These are phyloP conservation scores for Cromileptes altivelis DNA, from an alignment of 2,113 vertebrate genomes.

Conservation along the genomic window DNA sequence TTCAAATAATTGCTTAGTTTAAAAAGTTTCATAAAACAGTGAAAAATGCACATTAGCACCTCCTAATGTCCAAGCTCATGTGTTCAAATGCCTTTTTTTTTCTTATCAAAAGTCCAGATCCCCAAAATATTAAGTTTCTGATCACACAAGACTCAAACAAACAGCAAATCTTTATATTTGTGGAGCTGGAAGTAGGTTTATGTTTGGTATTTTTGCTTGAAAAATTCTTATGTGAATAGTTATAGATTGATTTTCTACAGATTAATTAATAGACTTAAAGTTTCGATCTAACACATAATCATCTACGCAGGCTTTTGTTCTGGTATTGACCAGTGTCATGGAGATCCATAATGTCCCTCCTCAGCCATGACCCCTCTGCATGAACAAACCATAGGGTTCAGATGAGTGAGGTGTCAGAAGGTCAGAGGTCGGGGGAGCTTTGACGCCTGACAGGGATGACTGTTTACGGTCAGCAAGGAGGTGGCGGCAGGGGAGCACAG, in stretches of 20 bases:
- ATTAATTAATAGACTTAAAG: neutral
- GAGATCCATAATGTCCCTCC: conserved; percentile 2
- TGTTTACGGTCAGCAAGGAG: conserved; percentile 53
- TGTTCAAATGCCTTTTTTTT: neutral
- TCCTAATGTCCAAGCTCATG: neutral
- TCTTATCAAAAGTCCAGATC: neutral
- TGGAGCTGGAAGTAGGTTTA: neutral
- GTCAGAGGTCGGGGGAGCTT: conserved; percentile 67
- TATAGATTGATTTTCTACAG: neutral
- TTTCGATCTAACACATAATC: neutral
- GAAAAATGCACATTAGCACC: neutral
- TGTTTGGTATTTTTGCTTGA: neutral
- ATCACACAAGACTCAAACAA: neutral
- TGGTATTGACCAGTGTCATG: conserved; percentile 1
- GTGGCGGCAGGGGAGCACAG: conserved; percentile 26
- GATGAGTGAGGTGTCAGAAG: conserved; percentile 58
- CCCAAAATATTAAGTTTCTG: neutral
- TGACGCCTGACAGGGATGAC: conserved; percentile 65
- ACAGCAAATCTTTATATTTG: neutral
- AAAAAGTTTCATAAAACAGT: neutral
- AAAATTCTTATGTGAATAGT: neutral
- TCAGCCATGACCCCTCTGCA: conserved; percentile 7
- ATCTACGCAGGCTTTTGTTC: neutral
- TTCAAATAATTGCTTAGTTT: neutral
- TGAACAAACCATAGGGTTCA: conserved; percentile 24